phyloP scores from a whole-genome alignment of 2,113 vertebrate genomes.

The Lepisosteus osseus region DNA sequence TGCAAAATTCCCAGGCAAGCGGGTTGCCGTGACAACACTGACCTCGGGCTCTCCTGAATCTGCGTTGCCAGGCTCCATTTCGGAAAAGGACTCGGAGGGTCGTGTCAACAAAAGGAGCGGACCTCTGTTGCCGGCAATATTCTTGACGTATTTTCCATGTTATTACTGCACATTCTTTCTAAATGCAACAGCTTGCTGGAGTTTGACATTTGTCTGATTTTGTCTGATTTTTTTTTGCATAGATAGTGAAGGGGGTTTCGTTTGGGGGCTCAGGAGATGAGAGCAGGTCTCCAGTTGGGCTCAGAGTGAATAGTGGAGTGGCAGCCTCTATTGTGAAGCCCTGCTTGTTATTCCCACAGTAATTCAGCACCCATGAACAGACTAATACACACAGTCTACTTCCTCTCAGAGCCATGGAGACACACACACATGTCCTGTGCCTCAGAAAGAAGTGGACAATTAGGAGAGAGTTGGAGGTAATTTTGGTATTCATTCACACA shows the following conservation, averaged over 20 bases:
- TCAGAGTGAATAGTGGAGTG: background rate
- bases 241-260: background rate
- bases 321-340: background rate
- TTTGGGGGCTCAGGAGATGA: no score
- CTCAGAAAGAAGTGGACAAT: no score
- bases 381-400: conserved; percentile 2
- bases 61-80: conserved; percentile 39
- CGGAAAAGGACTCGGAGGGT: background rate
- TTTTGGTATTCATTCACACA: background rate
- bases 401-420: background rate
- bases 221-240: background rate
- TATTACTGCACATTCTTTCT: background rate
- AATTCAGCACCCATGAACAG: conserved; percentile 16
- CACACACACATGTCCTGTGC: background rate
- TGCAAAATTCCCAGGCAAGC: conserved; percentile 29
- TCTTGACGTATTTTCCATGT: background rate
- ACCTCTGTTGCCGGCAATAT: no score
- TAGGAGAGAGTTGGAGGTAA: background rate
- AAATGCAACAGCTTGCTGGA: background rate
- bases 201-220: background rate
- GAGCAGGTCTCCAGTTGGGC: no score
- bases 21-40: conserved; percentile 48
- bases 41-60: conserved; percentile 10
- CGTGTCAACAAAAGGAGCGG: no score
- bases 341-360: conserved; percentile 1